Conservation (phyloP, 2,888 invertebrate genomes). For the Agrochola lota region DNA sequence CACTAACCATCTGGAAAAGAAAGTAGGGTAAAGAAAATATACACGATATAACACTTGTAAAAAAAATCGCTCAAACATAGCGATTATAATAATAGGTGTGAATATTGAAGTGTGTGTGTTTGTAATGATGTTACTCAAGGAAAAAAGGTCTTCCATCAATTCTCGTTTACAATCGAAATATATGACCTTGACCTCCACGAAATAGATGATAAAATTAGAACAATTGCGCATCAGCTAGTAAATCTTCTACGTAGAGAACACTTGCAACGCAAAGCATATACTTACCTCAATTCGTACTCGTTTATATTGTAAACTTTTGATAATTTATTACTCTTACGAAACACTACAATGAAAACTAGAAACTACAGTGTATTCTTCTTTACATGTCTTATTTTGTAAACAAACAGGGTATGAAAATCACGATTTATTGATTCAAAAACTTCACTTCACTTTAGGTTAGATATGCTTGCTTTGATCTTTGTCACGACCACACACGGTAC, state of each 20-base stretch:
- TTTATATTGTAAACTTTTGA: conserved; percentile 36
- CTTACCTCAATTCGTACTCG: neutral
- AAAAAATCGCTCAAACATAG: neutral
- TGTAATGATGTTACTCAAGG: neutral
- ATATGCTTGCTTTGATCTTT: neutral
- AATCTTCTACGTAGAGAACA: conserved; percentile 4
- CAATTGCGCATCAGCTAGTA: conserved; percentile 34
- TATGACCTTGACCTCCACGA: conserved; percentile 7
- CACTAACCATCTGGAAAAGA: too few relatives aligned
- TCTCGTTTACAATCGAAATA: conserved; percentile 7
- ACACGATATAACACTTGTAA: neutral
- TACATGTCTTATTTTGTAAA: neutral
- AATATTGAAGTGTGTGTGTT: neutral
- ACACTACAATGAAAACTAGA: conserved; percentile 28
- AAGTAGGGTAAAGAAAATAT: too few relatives aligned
- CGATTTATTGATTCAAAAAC: neutral
- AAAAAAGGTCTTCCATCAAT: conserved; percentile 17
- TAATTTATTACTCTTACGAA: conserved; percentile 46
- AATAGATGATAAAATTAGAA: conserved; percentile 34
- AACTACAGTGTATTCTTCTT: neutral
- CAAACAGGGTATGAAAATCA: neutral
- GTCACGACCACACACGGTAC: neutral
- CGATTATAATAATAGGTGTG: neutral
- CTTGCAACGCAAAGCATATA: conserved; percentile 5
- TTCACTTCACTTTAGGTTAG: too few relatives aligned